phyloP scores from a whole-genome alignment of 2,888 invertebrate species.

The Acronicta aceris region DNA sequence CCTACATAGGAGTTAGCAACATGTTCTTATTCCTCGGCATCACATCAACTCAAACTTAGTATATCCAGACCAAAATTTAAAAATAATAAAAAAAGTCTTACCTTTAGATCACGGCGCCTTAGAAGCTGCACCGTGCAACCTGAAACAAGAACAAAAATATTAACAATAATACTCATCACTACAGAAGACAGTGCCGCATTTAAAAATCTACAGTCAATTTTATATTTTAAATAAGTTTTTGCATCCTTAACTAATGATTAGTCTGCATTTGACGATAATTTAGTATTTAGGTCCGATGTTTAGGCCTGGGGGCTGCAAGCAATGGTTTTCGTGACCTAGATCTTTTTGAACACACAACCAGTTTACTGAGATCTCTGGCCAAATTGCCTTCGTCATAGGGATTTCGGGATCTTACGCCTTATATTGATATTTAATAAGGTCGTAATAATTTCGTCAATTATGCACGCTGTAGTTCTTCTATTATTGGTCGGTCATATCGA shows the following conservation, averaged over 20 bases:
- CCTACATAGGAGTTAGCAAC: no score
- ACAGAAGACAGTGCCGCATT: slow-evolving; percentile 60
- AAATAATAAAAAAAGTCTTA: slow-evolving; percentile 63
- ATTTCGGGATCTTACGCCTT: slow-evolving; percentile 48
- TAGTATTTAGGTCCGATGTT: slow-evolving; percentile 83
- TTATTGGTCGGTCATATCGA: slow-evolving; percentile 70
- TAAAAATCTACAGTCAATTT: slow-evolving; percentile 68
- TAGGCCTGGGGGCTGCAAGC: slow-evolving; percentile 79
- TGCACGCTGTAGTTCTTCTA: slow-evolving; percentile 55
- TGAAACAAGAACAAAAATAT: slow-evolving; percentile 65
- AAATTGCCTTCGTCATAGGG: slow-evolving; percentile 56
- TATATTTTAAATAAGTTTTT: slow-evolving; percentile 76
- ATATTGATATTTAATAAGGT: slow-evolving; percentile 53
- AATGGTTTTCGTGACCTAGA: slow-evolving; percentile 87
- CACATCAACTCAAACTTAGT: slow-evolving; percentile 1
- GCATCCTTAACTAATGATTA: slow-evolving; percentile 77
- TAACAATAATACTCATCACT: slow-evolving; percentile 52
- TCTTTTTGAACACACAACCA: slow-evolving; percentile 78
- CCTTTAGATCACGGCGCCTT: slow-evolving; percentile 58
- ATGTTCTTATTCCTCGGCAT: no score
- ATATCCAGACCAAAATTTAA: slow-evolving; percentile 36
- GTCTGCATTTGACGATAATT: slow-evolving; percentile 82
- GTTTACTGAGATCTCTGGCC: slow-evolving; percentile 56
- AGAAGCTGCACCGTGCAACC: slow-evolving; percentile 47
- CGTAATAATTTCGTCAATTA: slow-evolving; percentile 51